phyloP scores from a whole-genome alignment of 2,888 invertebrate species.

The Acrocyrtus sp. region DNA sequence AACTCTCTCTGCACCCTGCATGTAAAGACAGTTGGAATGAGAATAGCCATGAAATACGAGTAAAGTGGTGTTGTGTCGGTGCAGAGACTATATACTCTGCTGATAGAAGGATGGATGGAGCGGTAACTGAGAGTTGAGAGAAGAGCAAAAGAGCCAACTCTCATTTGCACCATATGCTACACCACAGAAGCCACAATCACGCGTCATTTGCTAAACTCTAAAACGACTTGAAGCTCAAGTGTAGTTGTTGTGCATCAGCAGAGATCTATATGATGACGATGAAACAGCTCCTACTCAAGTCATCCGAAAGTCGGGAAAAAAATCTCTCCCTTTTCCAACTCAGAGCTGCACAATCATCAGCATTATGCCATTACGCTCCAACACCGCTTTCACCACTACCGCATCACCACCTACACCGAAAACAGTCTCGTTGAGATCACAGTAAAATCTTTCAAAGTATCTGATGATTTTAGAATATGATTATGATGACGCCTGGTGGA shows the following conservation, averaged over 20 bases:
- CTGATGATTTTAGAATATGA: no score
- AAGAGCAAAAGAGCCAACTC: constrained; percentile 57
- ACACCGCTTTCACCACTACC: background rate
- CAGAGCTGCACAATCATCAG: no score
- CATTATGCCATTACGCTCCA: no score
- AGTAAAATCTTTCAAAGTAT: no score
- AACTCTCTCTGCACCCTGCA: constrained; percentile 1
- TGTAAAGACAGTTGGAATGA: constrained; percentile 8
- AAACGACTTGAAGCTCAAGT: constrained; percentile 35
- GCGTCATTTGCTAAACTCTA: constrained; percentile 58
- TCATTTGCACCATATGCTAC: constrained; percentile 63
- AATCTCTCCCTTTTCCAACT: no score
- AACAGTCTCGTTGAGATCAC: no score
- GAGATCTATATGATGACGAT: constrained; percentile 36
- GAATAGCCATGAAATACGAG: constrained; percentile 35
- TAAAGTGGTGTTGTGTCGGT: constrained; percentile 15
- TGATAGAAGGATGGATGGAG: no score
- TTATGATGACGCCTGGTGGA: no score
- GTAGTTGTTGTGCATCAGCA: constrained; percentile 47
- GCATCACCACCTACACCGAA: no score
- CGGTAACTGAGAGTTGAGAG: constrained; percentile 16
- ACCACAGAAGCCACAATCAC: constrained; percentile 59
- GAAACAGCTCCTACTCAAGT: constrained; percentile 38
- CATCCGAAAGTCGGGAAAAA: no score
- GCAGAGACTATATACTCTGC: no score